A percentile compares a stretch with the other conserved stretches of the same genome.
Evolutionary conservation across 2,888 invertebrate genomes (phyloP).

Genomic region (Drosophila acutilabella): DNA sequence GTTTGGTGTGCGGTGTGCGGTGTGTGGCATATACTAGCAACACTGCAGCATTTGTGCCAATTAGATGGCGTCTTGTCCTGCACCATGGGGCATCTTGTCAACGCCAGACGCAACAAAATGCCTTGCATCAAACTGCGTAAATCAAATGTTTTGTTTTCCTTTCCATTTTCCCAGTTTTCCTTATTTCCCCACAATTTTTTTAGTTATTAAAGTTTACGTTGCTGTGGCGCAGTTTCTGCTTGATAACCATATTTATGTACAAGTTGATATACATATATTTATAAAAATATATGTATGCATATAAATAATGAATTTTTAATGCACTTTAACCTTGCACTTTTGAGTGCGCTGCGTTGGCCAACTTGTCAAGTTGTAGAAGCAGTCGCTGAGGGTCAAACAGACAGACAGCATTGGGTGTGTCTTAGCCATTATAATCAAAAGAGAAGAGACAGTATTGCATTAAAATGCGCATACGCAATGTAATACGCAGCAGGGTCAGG

Average conservation of each 20-base stretch:
- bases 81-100: slow-evolving; percentile 56
- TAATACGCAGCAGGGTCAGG: slow-evolving; percentile 30
- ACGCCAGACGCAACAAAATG: slow-evolving; percentile 43
- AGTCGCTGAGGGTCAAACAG: slow-evolving; percentile 36
- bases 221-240: slow-evolving; percentile 15
- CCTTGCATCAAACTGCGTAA: slow-evolving; percentile 51
- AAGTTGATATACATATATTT: slow-evolving; percentile 20
- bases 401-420: slow-evolving; percentile 39
- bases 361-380: slow-evolving; percentile 33
- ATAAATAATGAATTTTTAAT: slow-evolving; percentile 75
- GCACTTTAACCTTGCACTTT: slow-evolving; percentile 68
- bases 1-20: slow-evolving; percentile 14
- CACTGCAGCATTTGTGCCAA: slow-evolving; percentile 63
- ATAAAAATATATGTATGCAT: slow-evolving; percentile 33
- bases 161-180: slow-evolving; percentile 14
- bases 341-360: slow-evolving; percentile 32
- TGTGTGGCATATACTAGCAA: slow-evolving; percentile 32
- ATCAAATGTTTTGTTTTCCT: slow-evolving; percentile 64
- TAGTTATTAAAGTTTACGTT: slow-evolving; percentile 12
- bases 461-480: slow-evolving; percentile 42
- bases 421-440: slow-evolving; percentile 20
- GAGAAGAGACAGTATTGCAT: slow-evolving; percentile 15
- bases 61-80: slow-evolving; percentile 66
- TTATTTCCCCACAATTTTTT: slow-evolving; percentile 13
- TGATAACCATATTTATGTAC: slow-evolving; percentile 22